Evolutionary conservation across 2,888 invertebrate genomes (phyloP), one percentile per base, ranked within the genome.

Genomic region (Mantis religiosa): DNA sequence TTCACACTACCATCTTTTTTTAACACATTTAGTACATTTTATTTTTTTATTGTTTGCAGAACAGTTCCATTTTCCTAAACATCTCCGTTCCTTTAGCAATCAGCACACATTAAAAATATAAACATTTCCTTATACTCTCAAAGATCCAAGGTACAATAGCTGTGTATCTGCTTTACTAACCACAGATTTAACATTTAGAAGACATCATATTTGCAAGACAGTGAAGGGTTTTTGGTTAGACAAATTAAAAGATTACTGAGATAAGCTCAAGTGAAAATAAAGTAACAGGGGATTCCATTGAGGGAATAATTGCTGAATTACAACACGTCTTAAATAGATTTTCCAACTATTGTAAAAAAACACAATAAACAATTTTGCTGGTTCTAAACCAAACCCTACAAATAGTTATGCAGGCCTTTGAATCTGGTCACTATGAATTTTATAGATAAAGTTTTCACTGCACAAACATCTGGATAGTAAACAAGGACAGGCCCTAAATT

Each of bases 191-290:
- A 87, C 87, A 87, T 41, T 82, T 87, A 87, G 28, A 87, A 87
- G 82, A 87, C 87, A 87, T 87, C 81, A 82, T 87, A 87, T 34
- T 87, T 87, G 28, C 81, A 87, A 87, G 87, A 87, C 87, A 87
- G 87, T 82, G 41, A 87, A 82, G 34, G 82, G 25, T 71, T 71
- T n/a, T 71, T 71, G 54, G 15, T 71, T 71, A 71, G 54, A 71
- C 54, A 71, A 71, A 20, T 25, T 20, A 20, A 71, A 71, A 6
- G 20, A 2, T 71, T 71, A 20, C 4, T 71, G 54, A 71, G 25
- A 25, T 20, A 71, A 71, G 20, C 20, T 71, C 54, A 71, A 71
- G 54, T 71, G 54, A 71, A 71, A 71, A 4, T 2, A 71, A 71
- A 71, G 20, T 6, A 71, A 71, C 6, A 41, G 6, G 41, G 41